phyloP scores from a whole-genome alignment of 2,797 vertebrate genomes.

The Typhlichthys eigenmanni region DNA sequence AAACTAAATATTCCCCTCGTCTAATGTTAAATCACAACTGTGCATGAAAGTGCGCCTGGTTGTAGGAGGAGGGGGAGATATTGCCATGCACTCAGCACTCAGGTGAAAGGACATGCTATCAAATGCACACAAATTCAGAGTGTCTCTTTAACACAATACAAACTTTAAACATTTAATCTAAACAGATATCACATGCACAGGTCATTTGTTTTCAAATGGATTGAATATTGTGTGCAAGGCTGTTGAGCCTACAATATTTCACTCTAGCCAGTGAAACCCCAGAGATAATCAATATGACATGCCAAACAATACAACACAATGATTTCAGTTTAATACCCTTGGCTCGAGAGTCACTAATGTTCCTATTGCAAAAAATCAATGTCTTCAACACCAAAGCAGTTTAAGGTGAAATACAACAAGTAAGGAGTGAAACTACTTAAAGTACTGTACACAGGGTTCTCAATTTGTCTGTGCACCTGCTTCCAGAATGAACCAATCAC shows the following conservation, averaged over 20 bases:
- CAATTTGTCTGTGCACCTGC: too few relatives aligned
- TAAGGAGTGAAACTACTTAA: constrained; percentile 53
- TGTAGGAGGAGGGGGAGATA: too few relatives aligned
- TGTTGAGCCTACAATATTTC: constrained; percentile 77
- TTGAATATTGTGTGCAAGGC: constrained; percentile 57
- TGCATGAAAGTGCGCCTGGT: too few relatives aligned
- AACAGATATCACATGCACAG: constrained; percentile 48
- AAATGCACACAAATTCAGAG: too few relatives aligned
- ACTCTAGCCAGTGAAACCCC: constrained; percentile 72
- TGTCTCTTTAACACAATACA: too few relatives aligned
- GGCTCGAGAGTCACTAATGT: constrained; percentile 79
- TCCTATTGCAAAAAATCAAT: constrained; percentile 80
- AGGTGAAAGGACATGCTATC: too few relatives aligned
- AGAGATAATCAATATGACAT: constrained; percentile 84
- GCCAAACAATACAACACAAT: constrained; percentile 78
- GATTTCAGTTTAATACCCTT: constrained; percentile 83
- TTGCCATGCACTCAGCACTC: too few relatives aligned
- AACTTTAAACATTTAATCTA: too few relatives aligned
- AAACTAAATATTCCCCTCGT: too few relatives aligned
- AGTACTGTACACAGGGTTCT: constrained; percentile 47
- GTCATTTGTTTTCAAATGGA: constrained; percentile 71
- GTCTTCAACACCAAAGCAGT: constrained; percentile 53
- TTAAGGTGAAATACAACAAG: constrained; percentile 51
- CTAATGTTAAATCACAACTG: too few relatives aligned
- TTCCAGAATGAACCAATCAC: neutral